A percentile compares a stretch with the other conserved stretches of the same genome.
Conservation (phyloP, 2,113 vertebrate genomes). For the Sinosuthora webbiana region DNA sequence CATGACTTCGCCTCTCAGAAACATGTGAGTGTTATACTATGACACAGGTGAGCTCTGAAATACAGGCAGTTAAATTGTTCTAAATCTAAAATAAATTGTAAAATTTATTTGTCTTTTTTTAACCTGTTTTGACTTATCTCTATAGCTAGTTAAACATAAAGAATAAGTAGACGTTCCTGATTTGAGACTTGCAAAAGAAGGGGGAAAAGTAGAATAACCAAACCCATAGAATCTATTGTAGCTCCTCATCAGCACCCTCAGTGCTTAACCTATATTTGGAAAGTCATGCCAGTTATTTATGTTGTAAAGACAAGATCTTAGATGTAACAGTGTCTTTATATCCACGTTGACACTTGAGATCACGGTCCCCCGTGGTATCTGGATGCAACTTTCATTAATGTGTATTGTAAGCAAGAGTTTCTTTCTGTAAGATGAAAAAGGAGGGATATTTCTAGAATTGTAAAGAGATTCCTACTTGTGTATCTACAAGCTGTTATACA, state of each 20-base stretch:
- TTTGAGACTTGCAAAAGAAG: not conserved
- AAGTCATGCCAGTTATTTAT: not conserved
- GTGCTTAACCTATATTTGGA: not conserved
- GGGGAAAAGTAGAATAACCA: not conserved
- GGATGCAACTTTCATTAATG: not conserved
- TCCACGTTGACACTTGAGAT: not conserved
- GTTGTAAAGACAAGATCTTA: not conserved
- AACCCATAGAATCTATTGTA: not conserved
- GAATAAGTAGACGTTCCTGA: not conserved
- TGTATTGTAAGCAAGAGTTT: not conserved
- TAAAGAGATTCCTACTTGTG: not conserved
- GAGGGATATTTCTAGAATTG: not conserved
- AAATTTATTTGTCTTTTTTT: not conserved
- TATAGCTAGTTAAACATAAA: not conserved
- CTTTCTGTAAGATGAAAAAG: not conserved
- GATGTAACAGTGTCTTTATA: not conserved
- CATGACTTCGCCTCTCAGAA: not conserved
- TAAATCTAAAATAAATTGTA: not conserved
- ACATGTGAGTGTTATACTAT: not conserved
- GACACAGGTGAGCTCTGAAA: not conserved
- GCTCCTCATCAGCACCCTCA: not conserved
- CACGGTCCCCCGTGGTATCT: rapidly evolving
- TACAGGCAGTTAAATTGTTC: not conserved
- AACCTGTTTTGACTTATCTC: not conserved
- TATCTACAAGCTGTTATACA: not conserved